Base-by-base conservation (phyloP, 2,888 invertebrate species). In the Macaria liturata region DNA sequence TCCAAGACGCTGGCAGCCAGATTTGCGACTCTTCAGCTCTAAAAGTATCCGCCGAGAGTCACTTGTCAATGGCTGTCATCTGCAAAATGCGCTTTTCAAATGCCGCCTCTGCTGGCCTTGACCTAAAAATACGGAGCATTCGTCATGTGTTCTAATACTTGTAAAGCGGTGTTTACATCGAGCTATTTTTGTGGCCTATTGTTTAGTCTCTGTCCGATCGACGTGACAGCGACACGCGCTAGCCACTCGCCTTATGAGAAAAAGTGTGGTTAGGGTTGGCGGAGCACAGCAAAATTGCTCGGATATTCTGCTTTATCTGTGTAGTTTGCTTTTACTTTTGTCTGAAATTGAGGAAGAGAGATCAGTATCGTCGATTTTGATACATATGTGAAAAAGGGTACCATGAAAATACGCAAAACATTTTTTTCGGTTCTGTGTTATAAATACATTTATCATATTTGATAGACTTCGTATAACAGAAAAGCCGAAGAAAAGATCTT, bases 121-220 rank as follows among this genome's bases (percentile, higher is more conserved):
- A 89, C 88, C 87, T 74, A 85, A 86, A 86, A 86, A 85, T 85
- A 83, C 79, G 78, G 76, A 78, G 30, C 49, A 49, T 54, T 56
- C 49, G 55, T 52, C 55, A 60, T 8, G 34, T 6, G 34, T 37
- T 55, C 20, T 48, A 48, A 51, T 30, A 42, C 34, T 58, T 39
- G 47, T 20, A 20, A 54, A 45, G 54, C 44, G 30, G 47, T 39
- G 42, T 52, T 37, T 52, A 54, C 59, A 51, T 51, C 32, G 49
- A 20, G 48, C 37, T 54, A 54, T 54, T 54, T 54, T 59, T 9
- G 54, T 51, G 1, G 39, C 9, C 30, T 39, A 54, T 54, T 54
- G 54, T 54, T 46, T 47, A 45, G 20, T 20, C 42, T 32, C 40
- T n/a, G 48, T 57, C 47, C 31, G 44, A 40, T 57, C 34, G 53